Evolutionary conservation across 1,140 invertebrate genomes (phyloP).

Genomic region (Drosophila jambulina): DNA sequence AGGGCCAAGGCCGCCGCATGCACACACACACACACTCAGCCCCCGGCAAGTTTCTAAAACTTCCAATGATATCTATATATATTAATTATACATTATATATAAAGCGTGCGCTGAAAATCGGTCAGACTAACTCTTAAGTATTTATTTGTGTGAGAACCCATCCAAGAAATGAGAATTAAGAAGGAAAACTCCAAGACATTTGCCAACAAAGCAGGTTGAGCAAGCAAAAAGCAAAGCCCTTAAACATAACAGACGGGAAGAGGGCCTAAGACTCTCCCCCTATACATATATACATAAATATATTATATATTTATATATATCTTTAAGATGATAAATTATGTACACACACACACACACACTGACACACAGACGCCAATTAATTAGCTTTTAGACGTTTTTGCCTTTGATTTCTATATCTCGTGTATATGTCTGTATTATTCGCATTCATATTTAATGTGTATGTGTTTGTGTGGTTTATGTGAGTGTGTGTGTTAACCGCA

Average conservation of each 20-base stretch:
- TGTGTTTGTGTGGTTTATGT: neutral
- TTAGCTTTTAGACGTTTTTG: slow-evolving; percentile 40
- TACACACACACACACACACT: slow-evolving; percentile 6
- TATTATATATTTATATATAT: slow-evolving; percentile 39
- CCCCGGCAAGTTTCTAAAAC: slow-evolving; percentile 69
- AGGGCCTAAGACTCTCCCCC: neutral
- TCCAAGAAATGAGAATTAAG: neutral
- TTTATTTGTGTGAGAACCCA: slow-evolving; percentile 48
- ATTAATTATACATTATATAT: slow-evolving; percentile 15
- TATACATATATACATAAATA: slow-evolving; percentile 5
- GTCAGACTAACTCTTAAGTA: slow-evolving; percentile 54
- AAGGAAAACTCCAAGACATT: slow-evolving; percentile 37
- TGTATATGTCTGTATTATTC: slow-evolving; percentile 12
- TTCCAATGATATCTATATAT: slow-evolving; percentile 39
- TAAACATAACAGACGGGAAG: slow-evolving; percentile 23
- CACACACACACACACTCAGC: slow-evolving; percentile 13
- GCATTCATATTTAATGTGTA: slow-evolving; percentile 25
- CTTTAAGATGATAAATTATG: slow-evolving; percentile 59
- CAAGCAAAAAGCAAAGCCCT: slow-evolving; percentile 25
- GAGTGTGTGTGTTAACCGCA: slow-evolving; percentile 12
- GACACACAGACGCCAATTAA: slow-evolving; percentile 21
- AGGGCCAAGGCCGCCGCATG: slow-evolving; percentile 13
- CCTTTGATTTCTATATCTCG: slow-evolving; percentile 25
- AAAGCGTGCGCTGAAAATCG: slow-evolving; percentile 19
- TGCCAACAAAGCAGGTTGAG: slow-evolving; percentile 21